Base-by-base conservation (phyloP, 2,113 vertebrate species). In the Pomatorhinus ruficollis region DNA sequence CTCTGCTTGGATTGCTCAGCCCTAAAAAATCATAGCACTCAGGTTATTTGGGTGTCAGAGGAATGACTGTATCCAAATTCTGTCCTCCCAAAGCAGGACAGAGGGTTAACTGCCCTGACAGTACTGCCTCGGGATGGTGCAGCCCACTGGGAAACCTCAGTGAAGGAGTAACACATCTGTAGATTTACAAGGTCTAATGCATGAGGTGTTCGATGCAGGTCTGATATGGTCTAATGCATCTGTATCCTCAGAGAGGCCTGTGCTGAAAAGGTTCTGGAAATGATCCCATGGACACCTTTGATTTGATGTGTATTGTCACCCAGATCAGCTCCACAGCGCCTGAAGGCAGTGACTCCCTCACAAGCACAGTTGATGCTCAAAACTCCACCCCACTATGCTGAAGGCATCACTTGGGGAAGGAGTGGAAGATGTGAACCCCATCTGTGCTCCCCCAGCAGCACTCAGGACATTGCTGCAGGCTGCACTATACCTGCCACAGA, bases 201-300 rank as follows among this genome's bases (percentile, higher is more conserved):
- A 10, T 12, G 30, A 25, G 18, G 11, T n/a, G 28, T 42, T 65
- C 69, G 57, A 33, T 50, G n/a, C 18, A 72, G 63, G 30, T 69
- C 42, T 76, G 47, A 16, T 54, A 10, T 11, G 9, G 15, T 27
- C 40, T 61, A 15, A 76, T 35, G 25, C 21, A 37, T 5, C 7
- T 39, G 8, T 56, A 27, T 19, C 64, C 52, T 91, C 40, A 83
- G 82, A 65, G 56, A 88, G 31, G 31, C 4, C 21, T 5, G 2
- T 30, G 47, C 33, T 85, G 53, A 45, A 50, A 59, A 1, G 1
- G 14, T 31, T 90, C 77, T 80, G 71, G 71, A 65, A 76, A 71
- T 1, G 3, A 40, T 65, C 44, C 17, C 1, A 0, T 5, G 13
- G n/a, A 22, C 0, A 1, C n/a, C 19, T 76, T 79, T 27, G 35